Percentiles rank a stretch among this genome's conserved stretches.
phyloP scores from a whole-genome alignment of 2,797 vertebrate genomes.

The Poeciliopsis presidionis region DNA sequence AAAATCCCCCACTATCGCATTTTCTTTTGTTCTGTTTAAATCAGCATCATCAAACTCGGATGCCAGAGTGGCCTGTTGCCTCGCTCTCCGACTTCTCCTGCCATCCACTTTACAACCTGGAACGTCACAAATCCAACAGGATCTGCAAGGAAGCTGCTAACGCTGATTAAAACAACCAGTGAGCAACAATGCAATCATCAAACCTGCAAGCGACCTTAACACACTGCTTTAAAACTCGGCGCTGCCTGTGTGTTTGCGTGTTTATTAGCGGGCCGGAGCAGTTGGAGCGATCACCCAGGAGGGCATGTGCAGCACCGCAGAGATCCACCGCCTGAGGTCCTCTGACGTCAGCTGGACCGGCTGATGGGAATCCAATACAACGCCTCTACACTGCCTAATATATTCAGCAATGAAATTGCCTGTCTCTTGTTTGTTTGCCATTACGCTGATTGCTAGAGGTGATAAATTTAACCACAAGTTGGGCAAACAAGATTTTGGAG shows the following conservation, averaged over 20 bases:
- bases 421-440: constrained; percentile 49
- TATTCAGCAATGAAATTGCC: constrained; percentile 52
- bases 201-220: not conserved
- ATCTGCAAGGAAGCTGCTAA: not conserved
- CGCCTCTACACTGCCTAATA: constrained; percentile 54
- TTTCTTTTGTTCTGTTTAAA: constrained; percentile 55
- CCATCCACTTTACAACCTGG: constrained; percentile 33
- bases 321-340: constrained; percentile 53
- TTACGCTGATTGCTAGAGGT: constrained; percentile 9
- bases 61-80: constrained; percentile 13
- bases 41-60: constrained; percentile 28
- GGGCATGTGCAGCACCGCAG: constrained; percentile 37
- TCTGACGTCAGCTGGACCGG: constrained; percentile 55
- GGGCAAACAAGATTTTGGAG: not conserved
- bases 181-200: not conserved
- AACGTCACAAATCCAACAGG: constrained; percentile 13
- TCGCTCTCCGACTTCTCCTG: constrained; percentile 19
- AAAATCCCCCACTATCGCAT: constrained; percentile 59
- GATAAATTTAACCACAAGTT: constrained; percentile 14
- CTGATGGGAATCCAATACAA: constrained; percentile 74
- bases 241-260: not conserved
- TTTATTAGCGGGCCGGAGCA: constrained; percentile 16
- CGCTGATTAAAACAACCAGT: constrained; percentile 11
- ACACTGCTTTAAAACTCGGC: not conserved
- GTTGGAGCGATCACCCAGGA: constrained; percentile 36